Conservation (phyloP, 2,797 vertebrate species). For the Novumbra hubbsi region DNA sequence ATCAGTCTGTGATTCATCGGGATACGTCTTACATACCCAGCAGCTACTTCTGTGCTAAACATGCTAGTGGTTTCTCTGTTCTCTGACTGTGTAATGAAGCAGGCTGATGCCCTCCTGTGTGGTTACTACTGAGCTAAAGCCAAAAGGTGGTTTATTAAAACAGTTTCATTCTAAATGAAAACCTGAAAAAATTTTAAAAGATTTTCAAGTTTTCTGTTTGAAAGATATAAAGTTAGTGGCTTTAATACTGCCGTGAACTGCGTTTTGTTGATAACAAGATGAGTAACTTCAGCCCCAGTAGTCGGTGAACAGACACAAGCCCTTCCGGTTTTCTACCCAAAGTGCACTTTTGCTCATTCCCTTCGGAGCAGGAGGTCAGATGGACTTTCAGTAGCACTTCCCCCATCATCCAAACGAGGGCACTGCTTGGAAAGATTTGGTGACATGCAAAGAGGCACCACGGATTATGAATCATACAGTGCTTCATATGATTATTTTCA, state of each 20-base stretch:
- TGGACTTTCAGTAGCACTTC: background rate
- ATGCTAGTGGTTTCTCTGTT: background rate
- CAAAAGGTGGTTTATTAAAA: background rate
- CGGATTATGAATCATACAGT: background rate
- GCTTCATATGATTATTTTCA: background rate
- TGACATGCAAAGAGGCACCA: background rate
- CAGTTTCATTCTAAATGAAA: background rate
- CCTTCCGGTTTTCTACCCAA: background rate
- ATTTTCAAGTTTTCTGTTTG: background rate
- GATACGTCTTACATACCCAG: background rate
- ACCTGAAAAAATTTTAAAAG: background rate
- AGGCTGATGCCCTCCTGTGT: background rate
- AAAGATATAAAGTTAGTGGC: no score
- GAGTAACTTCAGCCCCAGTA: background rate
- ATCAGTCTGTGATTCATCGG: background rate
- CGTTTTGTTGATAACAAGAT: background rate
- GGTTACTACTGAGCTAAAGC: background rate
- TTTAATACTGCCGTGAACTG: background rate
- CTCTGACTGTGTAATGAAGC: background rate
- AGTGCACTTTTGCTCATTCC: background rate
- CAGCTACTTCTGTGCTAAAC: background rate
- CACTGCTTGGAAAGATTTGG: background rate
- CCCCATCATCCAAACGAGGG: conserved; percentile 1
- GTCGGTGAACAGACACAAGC: background rate
- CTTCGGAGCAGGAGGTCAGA: background rate